phyloP scores from a whole-genome alignment of 2,888 invertebrate species.

The Eucera pruinosa region DNA sequence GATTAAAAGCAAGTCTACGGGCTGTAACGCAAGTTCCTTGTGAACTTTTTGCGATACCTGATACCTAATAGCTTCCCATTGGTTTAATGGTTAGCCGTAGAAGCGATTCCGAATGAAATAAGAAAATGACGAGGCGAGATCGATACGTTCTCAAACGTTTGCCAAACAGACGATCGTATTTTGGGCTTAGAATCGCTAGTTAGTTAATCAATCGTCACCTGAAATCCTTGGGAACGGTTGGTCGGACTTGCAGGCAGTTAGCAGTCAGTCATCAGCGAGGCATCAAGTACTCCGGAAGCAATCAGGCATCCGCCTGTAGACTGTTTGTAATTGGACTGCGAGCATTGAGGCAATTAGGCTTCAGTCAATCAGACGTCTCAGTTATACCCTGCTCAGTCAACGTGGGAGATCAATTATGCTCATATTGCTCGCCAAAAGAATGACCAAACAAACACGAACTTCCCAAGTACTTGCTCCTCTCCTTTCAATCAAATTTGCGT shows the following conservation, averaged over 20 bases:
- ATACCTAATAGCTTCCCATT: no score
- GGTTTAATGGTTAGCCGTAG: no score
- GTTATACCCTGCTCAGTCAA: not conserved
- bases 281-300: conserved; percentile 30
- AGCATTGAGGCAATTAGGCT: conserved; percentile 29
- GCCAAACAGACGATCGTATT: no score
- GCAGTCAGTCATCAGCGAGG: conserved; percentile 14
- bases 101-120: no score
- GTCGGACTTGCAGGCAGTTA: not conserved
- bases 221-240: not conserved
- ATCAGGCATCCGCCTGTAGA: conserved; percentile 36
- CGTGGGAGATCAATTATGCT: not conserved
- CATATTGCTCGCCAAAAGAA: not conserved
- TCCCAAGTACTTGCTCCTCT: no score
- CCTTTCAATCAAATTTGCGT: no score
- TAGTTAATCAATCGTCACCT: not conserved
- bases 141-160: no score
- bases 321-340: conserved; percentile 31
- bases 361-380: conserved; percentile 28
- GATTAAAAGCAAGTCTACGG: no score
- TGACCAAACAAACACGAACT: not conserved
- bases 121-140: no score
- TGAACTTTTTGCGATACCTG: no score
- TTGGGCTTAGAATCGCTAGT: no score
- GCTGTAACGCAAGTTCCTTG: no score